Conservation (phyloP, 2,888 invertebrate genomes). For the Hylaea fasciaria region DNA sequence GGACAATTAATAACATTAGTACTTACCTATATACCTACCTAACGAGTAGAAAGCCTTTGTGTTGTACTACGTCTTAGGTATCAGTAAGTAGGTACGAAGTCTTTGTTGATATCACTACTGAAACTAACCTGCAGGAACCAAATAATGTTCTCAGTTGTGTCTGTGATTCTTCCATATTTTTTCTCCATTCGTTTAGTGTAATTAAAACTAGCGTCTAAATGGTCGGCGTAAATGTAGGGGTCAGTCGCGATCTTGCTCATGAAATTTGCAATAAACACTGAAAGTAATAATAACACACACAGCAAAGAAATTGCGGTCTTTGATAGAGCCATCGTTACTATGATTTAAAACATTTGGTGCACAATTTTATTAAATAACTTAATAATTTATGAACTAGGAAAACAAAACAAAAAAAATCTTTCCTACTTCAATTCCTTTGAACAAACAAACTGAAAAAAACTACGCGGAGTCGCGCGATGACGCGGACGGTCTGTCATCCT, state of each 20-base stretch:
- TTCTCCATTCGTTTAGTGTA: constrained; percentile 63
- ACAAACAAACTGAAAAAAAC: too few relatives aligned
- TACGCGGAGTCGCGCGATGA: too few relatives aligned
- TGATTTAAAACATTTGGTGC: constrained; percentile 26
- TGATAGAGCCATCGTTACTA: constrained; percentile 85
- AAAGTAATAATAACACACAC: constrained; percentile 86
- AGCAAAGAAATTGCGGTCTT: constrained; percentile 86
- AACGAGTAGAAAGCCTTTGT: constrained; percentile 28
- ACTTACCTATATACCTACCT: background rate
- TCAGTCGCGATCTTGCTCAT: constrained; percentile 88
- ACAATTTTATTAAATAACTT: constrained; percentile 27
- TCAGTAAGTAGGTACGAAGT: constrained; percentile 7
- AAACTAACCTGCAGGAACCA: constrained; percentile 91
- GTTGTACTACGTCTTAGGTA: constrained; percentile 42
- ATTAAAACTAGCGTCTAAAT: constrained; percentile 64
- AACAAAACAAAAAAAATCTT: constrained; percentile 17
- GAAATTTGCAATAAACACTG: constrained; percentile 89
- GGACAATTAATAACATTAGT: background rate
- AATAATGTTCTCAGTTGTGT: constrained; percentile 85
- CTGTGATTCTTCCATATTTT: constrained; percentile 79
- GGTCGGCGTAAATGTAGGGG: constrained; percentile 71
- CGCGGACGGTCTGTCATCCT: too few relatives aligned
- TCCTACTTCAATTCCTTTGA: background rate
- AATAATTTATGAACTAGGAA: constrained; percentile 18
- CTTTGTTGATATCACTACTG: constrained; percentile 23